Evolutionary conservation across 1,140 invertebrate genomes (phyloP), one percentile per base, ranked within the genome.

Genomic region (Cotesia glomerata): DNA sequence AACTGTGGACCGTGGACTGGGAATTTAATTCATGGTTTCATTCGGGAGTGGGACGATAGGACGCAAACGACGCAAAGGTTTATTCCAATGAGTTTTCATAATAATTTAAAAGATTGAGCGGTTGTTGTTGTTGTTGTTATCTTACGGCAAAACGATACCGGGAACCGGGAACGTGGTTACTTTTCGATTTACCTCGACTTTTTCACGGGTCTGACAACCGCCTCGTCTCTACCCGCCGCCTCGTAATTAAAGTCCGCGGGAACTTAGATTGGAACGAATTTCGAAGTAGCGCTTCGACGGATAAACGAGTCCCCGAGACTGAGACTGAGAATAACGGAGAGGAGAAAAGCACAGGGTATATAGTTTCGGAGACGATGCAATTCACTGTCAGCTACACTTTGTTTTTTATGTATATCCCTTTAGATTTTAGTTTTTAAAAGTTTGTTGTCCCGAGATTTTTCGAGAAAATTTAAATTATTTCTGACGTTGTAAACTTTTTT

Each of bases 251-350:
- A 82, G 78, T 78, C 76, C 58, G 64, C 69, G 73, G 59, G 73
- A 82, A 80, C 76, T 82, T 81, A 79, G 78, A 80, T 82, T 78
- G 76, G 56, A 54, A 77, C 74, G 69, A 77, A 81, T 76, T 77
- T 72, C 76, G 71, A 69, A 75, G 63, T 75, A 67, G 51, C 49
- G 62, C 59, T 45, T 61, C 39, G 65, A 63, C 49, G 49, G 59
- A 56, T 52, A 45, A 73, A 26, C 49, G 58, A 45, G 39, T 45
- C 7, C 36, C 8, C 26, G 26, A 26, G 26, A 26, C 26, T 26
- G 26, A 26, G 26, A 26, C 26, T 26, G 26, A 26, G 26, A 26
- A 26, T 26, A 26, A 26, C 26, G 35, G 49, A 36, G 39, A 58
- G 63, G 32, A 14, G 16, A 67, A 18, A 52, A 26, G 26, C 11